Conservation (phyloP, 2,888 invertebrate species). For the Hermaeophaga mercurialis region DNA sequence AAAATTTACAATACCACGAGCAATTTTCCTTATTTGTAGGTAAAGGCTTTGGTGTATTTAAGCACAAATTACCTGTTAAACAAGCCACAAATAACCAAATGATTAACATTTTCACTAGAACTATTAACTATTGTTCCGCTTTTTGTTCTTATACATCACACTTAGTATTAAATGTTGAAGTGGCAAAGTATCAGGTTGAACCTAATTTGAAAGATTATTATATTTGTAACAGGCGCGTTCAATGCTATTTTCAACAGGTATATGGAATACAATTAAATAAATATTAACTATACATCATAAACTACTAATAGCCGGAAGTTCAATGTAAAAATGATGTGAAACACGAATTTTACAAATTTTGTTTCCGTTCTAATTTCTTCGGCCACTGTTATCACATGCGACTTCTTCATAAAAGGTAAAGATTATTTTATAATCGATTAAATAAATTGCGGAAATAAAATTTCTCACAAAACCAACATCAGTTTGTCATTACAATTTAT, state of each 20-base stretch:
- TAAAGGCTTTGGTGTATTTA: slow-evolving; percentile 7
- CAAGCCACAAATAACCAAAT: slow-evolving; percentile 3
- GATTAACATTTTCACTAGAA: slow-evolving; percentile 14
- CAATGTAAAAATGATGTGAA: not conserved
- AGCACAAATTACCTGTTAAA: slow-evolving; percentile 15
- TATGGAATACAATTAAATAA: slow-evolving; percentile 5
- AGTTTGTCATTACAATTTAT: no score
- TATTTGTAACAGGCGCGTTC: slow-evolving; percentile 7
- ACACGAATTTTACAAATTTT: not conserved
- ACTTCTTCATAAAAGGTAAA: no score
- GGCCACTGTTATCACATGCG: no score
- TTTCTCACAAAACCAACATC: no score
- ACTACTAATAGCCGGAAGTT: not conserved
- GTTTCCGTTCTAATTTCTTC: not conserved
- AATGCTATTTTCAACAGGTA: slow-evolving; percentile 4
- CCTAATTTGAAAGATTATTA: slow-evolving; percentile 15
- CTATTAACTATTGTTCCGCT: slow-evolving; percentile 6
- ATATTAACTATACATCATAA: slow-evolving; percentile 2
- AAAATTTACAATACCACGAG: not conserved
- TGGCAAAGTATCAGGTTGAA: slow-evolving; percentile 15
- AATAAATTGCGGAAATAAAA: no score
- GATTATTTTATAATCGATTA: no score
- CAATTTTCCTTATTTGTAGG: slow-evolving; percentile 5
- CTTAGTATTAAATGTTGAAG: slow-evolving; percentile 10
- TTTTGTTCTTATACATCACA: slow-evolving; percentile 17